Base-by-base conservation (phyloP, 2,113 vertebrate genomes). In the Periophthalmus modestus region DNA sequence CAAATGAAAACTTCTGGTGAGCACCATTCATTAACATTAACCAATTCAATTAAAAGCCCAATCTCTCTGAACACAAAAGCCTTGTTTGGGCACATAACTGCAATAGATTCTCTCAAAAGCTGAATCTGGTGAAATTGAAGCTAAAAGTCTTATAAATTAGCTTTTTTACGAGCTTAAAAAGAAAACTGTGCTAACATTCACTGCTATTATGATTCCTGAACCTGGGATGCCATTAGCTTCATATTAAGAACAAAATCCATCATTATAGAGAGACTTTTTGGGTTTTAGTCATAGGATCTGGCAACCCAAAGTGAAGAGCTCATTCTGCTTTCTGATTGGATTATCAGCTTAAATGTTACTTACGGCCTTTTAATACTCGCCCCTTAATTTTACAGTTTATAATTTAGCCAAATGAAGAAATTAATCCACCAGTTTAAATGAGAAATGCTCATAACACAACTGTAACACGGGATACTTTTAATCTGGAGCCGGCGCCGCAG, bases 401-500 rank as follows among this genome's bases (percentile, higher is more conserved):
- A 19, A 65, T 36, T n/a, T 43, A 43, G 12, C 18, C 1, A 54
- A n/a, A 54, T n/a, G 65, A 21, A 67, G 18, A 23, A 48, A 48
- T 24, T 47, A 28, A 24, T 67, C n/a, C 23, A 14, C 21, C 21
- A 19, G 23, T 67, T 14, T 14, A 21, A 67, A 67, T 66, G 19
- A 66, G 65, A 46, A 46, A 43, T 14, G 36, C 34, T 14, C 2
- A n/a, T 13, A 13, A n/a, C 16, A 43, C 66, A 15, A n/a, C 43
- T 14, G 12, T 67, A 9, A 34, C 63, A 24, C 15, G 21, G 66
- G 48, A 67, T 23, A 48, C n/a, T 24, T 24, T 67, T 48, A 34
- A 46, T 18, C 13, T 69, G 73, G 21, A 28, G 18, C 19, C 58
- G 11, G 5, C 72, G 66, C 73, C 69, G 61, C 72, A 71, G 69